Evolutionary conservation across 2,888 invertebrate species (phyloP), one percentile per base, ranked within the genome.

Genomic region (Galerucella nymphaeae): DNA sequence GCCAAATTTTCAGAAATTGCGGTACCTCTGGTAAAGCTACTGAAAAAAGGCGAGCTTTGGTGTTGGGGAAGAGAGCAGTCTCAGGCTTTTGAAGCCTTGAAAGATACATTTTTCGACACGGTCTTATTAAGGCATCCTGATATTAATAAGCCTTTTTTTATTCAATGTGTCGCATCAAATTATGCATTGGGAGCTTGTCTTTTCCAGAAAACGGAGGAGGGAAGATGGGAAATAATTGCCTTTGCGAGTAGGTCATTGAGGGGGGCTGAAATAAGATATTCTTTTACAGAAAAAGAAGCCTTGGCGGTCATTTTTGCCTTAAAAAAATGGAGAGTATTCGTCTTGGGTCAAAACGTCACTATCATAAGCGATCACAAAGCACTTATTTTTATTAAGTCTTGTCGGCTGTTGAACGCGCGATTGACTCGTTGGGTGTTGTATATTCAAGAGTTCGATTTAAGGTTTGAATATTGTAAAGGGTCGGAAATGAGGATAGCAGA

Each of bases 321-420:
- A 2, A 11, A 30, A 10, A 64, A 68, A 38, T 74, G 71, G 67
- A 45, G 69, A n/a, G 48, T 61, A 14, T 69, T 74, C n/a, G 55
- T 74, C 8, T 53, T 71, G 18, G 68, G 69, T 1, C 67, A 42
- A 20, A 2, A 23, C 2, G 13, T 74, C n/a, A 67, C 59, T 0
- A 38, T 74, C 30, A 16, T 57, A 13, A 72, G 61, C 1, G 74
- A 74, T 16, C 69, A 74, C 16, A 53, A 66, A n/a, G 16, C 71
- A 23, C 41, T 71, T 42, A 62, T 63, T 4, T 74, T 74, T 14
- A n/a, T 74, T 30, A 38, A 18, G 8, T 58, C 57, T 3, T 74
- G 67, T 20, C 48, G 68, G 13, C 61, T 73, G 23, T 11, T 50
- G 18, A 63, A 30, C 50, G 38, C 62, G 11, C 5, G 68, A 5